Evolutionary conservation across 2,888 invertebrate genomes (phyloP), one percentile per base, ranked within the genome.

Genomic region (Petrolisthes manimaculis): DNA sequence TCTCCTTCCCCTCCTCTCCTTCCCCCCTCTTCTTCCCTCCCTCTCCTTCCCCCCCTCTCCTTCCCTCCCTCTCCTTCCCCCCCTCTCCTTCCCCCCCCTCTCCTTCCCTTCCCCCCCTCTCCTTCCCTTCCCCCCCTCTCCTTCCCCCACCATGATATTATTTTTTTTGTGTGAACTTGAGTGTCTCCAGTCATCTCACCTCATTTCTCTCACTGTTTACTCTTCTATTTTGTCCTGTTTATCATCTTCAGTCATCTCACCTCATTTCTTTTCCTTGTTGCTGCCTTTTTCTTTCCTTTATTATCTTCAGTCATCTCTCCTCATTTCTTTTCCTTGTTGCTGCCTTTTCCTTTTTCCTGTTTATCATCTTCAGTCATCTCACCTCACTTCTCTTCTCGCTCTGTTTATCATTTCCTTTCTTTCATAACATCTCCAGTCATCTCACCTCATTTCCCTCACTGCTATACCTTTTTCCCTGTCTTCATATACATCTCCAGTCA

Each of bases 91-190:
- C n/a, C 74, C 24, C n/a, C 74, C 74, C 74, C n/a, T n/a, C 74
- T 74, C 74, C n/a, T n/a, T 74, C 74, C n/a, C 74, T n/a, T 12
- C n/a, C 74, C 24, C 74, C 74, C 24, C 74, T 21, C n/a, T 74
- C 24, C n/a, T 37, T 37, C 1, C 37, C 37, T 2, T 2, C 37
- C 37, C 1, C 37, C 37, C 37, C 37, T 2, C 37, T 37, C 1
- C 37, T 2, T 2, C 37, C 37, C 37, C 37, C 37, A 37, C 37
- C 37, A 37, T 37, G 37, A 37, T 2, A 37, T 37, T 37, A 37
- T 37, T 37, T 0, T 0, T 37, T 37, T 0, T 37, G 2, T 37
- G 37, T 37, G 2, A 37, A 37, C 37, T 37, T 37, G 37, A 37
- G 37, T 37, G 2, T 37, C 37, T 37, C 37, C 37, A 37, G 2